phyloP scores from a whole-genome alignment of 2,797 vertebrate species.

The Sebastes itinus region DNA sequence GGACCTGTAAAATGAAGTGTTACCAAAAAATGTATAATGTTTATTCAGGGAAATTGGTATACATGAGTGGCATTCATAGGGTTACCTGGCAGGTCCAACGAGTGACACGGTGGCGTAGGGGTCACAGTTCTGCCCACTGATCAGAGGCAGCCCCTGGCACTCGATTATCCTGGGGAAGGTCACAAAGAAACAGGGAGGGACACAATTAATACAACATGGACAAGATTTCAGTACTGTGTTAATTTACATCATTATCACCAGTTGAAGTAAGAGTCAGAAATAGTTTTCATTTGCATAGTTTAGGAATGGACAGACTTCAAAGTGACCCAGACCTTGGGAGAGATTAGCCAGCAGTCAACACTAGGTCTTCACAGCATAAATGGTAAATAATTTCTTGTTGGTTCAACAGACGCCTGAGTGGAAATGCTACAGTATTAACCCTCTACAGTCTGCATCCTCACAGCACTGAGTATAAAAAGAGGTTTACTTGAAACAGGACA shows the following conservation, averaged over 20 bases:
- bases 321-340: slow-evolving; percentile 18
- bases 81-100: slow-evolving; percentile 94
- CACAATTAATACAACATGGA: background rate
- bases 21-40: too few species aligned
- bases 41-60: too few species aligned
- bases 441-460: background rate
- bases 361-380: background rate
- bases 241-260: background rate
- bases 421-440: slow-evolving; percentile 20
- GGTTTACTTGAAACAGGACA: background rate
- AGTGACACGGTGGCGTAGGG: slow-evolving; percentile 95
- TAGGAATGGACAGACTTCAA: background rate
- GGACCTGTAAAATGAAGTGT: too few species aligned
- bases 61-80: background rate
- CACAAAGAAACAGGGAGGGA: slow-evolving; percentile 4
- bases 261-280: background rate
- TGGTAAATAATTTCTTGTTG: slow-evolving; percentile 48
- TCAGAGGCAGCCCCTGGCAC: slow-evolving; percentile 94
- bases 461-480: background rate
- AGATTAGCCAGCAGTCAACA: slow-evolving; percentile 2
- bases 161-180: slow-evolving; percentile 88
- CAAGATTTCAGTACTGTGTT: background rate
- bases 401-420: slow-evolving; percentile 36
- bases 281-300: background rate
- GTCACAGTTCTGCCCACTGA: slow-evolving; percentile 97